Conservation (phyloP, 2,113 vertebrate genomes). For the Pteronura brasiliensis region DNA sequence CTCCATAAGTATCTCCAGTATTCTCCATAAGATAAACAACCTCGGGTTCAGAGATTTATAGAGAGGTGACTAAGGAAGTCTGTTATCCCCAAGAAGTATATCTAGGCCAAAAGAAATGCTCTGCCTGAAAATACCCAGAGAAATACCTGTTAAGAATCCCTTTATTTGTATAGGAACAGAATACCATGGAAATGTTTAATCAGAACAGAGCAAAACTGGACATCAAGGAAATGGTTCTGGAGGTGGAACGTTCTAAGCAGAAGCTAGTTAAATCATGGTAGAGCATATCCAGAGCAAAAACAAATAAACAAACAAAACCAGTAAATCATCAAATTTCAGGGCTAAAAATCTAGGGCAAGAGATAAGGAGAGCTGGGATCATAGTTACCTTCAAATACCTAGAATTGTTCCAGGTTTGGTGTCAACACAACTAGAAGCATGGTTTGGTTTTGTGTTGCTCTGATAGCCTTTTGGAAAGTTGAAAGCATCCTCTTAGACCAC, state of each 20-base stretch:
- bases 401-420: conserved; percentile 20
- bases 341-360: conserved; percentile 23
- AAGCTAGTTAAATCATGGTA: conserved; percentile 8
- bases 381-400: conserved; percentile 3
- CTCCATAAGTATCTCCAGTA: too few species aligned
- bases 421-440: conserved; percentile 20
- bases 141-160: neutral
- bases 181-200: conserved; percentile 34
- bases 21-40: conserved; percentile 34
- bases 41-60: neutral
- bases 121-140: neutral
- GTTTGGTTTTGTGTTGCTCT: neutral
- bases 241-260: neutral
- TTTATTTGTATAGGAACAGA: conserved; percentile 26
- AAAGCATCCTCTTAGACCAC: neutral
- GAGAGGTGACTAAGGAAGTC: conserved; percentile 29
- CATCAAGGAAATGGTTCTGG: conserved; percentile 31
- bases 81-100: neutral
- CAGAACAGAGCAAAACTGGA: conserved; percentile 42
- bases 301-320: neutral
- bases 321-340: conserved; percentile 9
- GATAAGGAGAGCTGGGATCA: neutral
- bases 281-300: neutral
- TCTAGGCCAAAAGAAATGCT: conserved; percentile 4
- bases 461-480: conserved; percentile 20